A percentile compares a stretch with the other conserved stretches of the same genome.
These are phyloP conservation scores for Coleophora deauratella DNA, from an alignment of 2,888 invertebrate genomes.

Conservation along the genomic window DNA sequence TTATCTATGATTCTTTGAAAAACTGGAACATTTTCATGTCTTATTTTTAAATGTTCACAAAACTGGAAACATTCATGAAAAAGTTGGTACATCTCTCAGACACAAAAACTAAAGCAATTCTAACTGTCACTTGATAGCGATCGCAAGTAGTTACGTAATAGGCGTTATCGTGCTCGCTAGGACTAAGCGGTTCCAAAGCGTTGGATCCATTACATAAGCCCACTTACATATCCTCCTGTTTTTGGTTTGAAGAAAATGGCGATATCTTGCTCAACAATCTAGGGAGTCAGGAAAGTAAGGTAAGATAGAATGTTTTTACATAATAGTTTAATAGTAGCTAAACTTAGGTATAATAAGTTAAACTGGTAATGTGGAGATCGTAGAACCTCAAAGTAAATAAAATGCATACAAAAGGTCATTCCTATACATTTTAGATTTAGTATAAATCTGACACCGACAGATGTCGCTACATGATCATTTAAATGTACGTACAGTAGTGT, in stretches of 20 bases:
- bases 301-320: not conserved
- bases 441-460: no score
- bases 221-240: slow-evolving; percentile 66
- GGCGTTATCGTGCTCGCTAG: slow-evolving; percentile 47
- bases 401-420: no score
- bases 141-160: slow-evolving; percentile 31
- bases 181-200: slow-evolving; percentile 56
- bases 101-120: slow-evolving; percentile 16
- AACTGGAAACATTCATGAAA: no score
- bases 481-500: no score
- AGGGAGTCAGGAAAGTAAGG: slow-evolving; percentile 43
- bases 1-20: no score
- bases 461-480: no score
- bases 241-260: slow-evolving; percentile 56
- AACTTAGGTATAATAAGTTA: no score
- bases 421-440: no score
- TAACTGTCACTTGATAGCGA: slow-evolving; percentile 24
- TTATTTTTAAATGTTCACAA: no score
- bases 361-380: no score
- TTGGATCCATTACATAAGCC: slow-evolving; percentile 24
- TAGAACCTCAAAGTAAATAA: no score
- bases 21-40: no score
- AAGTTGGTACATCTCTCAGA: not conserved
- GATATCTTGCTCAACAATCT: slow-evolving; percentile 70
- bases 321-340: not conserved